These are phyloP conservation scores for Ectemnius continuus DNA, from an alignment of 2,888 invertebrate species.

Conservation along the genomic window DNA sequence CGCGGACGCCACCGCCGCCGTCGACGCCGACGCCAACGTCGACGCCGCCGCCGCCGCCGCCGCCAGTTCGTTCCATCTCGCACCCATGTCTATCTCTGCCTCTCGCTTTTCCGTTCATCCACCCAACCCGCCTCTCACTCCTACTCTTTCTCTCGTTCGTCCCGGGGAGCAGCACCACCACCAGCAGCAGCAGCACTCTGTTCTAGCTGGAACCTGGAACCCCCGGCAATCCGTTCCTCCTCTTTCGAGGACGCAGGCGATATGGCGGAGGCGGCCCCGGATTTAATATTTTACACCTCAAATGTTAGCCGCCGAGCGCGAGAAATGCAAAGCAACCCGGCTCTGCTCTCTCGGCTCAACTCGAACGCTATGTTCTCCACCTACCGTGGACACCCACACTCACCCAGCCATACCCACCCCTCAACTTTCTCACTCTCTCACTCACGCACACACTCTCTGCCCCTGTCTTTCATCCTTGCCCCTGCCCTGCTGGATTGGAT, in stretches of 20 bases:
- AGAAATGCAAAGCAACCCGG: slow-evolving; percentile 61
- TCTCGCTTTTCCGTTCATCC: slow-evolving; percentile 4
- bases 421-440: not conserved
- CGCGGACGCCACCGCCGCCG: slow-evolving; percentile 11
- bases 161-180: not conserved
- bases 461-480: slow-evolving; percentile 62
- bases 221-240: slow-evolving; percentile 23
- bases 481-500: slow-evolving; percentile 72
- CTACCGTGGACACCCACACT: not conserved
- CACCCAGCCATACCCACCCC: slow-evolving; percentile 40
- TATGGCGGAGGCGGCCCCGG: slow-evolving; percentile 65
- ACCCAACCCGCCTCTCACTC: not conserved
- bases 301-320: slow-evolving; percentile 74
- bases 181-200: no score
- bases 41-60: not conserved
- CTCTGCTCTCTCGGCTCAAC: slow-evolving; percentile 25
- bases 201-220: not conserved
- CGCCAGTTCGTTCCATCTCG: not conserved
- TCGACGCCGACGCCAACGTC: not conserved
- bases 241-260: slow-evolving; percentile 64
- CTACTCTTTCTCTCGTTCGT: slow-evolving; percentile 5
- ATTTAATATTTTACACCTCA: slow-evolving; percentile 79
- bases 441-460: not conserved
- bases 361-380: slow-evolving; percentile 8
- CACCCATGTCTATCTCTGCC: slow-evolving; percentile 7